Percentiles rank a stretch among this genome's conserved stretches.
These are phyloP conservation scores for Gallinago media DNA, from an alignment of 2,113 vertebrate genomes.

Conservation along the genomic window DNA sequence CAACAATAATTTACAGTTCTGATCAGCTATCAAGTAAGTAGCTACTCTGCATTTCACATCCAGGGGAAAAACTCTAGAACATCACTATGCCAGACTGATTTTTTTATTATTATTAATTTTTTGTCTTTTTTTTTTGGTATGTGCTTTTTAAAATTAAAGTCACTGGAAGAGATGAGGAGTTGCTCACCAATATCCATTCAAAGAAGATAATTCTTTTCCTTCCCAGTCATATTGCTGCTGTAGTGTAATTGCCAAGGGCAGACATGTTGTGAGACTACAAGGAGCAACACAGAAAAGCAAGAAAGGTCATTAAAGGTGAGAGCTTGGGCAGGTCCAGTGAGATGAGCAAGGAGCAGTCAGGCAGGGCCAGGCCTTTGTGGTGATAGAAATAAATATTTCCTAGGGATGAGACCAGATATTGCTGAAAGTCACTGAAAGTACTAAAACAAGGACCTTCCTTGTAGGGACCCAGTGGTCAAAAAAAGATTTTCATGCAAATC, in stretches of 20 bases:
- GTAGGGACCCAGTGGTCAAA: background rate
- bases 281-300: background rate
- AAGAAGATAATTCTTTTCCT: background rate
- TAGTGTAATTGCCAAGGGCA: background rate
- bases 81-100: background rate
- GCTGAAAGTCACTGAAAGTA: background rate
- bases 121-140: background rate
- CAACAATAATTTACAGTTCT: background rate
- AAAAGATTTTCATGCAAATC: background rate
- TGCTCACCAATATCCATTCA: background rate
- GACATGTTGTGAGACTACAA: rapidly evolving
- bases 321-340: background rate
- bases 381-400: background rate
- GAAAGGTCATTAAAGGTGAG: background rate
- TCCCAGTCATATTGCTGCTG: background rate
- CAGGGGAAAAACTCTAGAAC: background rate
- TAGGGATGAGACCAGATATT: background rate
- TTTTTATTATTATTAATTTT: background rate
- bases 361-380: rapidly evolving
- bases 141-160: background rate
- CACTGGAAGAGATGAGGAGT: background rate
- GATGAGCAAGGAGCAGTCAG: background rate
- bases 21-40: background rate
- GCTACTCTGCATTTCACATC: background rate
- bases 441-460: background rate